Percentiles rank a stretch among this genome's conserved stretches.
Conservation (phyloP, 1,140 invertebrate genomes). For the Metaphire vulgaris region DNA sequence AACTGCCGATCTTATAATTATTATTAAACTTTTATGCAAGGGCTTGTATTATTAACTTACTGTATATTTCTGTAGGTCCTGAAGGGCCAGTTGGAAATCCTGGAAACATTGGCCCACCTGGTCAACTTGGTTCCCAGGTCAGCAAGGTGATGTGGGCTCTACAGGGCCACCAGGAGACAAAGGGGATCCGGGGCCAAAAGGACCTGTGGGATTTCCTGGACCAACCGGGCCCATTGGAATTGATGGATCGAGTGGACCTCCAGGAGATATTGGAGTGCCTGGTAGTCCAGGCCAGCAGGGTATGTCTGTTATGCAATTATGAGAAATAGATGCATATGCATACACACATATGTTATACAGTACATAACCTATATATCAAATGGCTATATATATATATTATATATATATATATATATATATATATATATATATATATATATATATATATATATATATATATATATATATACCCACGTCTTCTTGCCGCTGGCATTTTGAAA, state of each 20-base stretch:
- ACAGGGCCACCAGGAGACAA: constrained; percentile 6
- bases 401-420: too few relatives aligned
- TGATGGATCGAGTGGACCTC: background rate
- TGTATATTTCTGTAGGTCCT: background rate
- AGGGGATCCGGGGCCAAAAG: constrained; percentile 15
- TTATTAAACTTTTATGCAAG: too few relatives aligned
- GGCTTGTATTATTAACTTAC: too few relatives aligned
- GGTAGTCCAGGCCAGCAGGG: background rate
- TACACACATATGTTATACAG: too few relatives aligned
- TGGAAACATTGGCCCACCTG: background rate
- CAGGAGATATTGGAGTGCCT: background rate
- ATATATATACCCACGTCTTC: too few relatives aligned
- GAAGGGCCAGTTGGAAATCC: background rate
- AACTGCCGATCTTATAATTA: too few relatives aligned
- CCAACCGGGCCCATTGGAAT: constrained; percentile 16
- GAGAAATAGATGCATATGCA: too few relatives aligned
- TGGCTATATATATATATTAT: too few relatives aligned
- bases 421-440: too few relatives aligned
- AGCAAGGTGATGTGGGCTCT: background rate
- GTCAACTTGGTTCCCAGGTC: background rate
- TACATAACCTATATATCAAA: too few relatives aligned
- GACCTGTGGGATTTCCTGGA: constrained; percentile 14
- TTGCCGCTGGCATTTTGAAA: too few relatives aligned
- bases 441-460: too few relatives aligned
- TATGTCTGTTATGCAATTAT: background rate